These are phyloP conservation scores for Wasmannia auropunctata DNA, from an alignment of 1,140 invertebrate species.

Conservation along the genomic window DNA sequence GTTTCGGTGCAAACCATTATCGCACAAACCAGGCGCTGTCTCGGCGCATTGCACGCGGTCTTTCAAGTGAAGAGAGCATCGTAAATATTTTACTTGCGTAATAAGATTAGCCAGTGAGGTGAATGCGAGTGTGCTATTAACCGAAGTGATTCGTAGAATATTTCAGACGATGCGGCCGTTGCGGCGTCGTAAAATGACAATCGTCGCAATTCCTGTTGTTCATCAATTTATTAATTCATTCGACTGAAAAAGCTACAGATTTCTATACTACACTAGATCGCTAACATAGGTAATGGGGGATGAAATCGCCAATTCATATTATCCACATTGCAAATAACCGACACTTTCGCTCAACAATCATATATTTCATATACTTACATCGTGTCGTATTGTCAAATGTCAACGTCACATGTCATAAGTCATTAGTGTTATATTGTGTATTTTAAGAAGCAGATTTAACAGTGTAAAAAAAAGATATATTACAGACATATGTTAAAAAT, in stretches of 20 bases:
- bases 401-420: no score
- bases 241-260: neutral
- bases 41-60: neutral
- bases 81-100: slow-evolving; percentile 60
- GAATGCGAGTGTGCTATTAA: slow-evolving; percentile 27
- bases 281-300: no score
- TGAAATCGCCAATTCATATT: no score
- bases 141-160: slow-evolving; percentile 19
- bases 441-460: no score
- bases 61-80: neutral
- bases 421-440: no score
- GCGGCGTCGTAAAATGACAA: neutral
- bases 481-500: no score
- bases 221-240: neutral
- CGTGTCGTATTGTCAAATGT: no score
- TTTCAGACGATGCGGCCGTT: neutral
- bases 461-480: no score
- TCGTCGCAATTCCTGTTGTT: neutral
- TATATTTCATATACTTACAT: no score
- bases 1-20: slow-evolving; percentile 36
- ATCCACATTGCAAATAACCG: no score
- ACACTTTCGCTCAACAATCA: no score
- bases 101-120: slow-evolving; percentile 30
- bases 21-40: neutral
- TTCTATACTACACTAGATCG: no score